phyloP scores from a whole-genome alignment of 2,797 vertebrate genomes.

The Oceanodroma leucorhoa region DNA sequence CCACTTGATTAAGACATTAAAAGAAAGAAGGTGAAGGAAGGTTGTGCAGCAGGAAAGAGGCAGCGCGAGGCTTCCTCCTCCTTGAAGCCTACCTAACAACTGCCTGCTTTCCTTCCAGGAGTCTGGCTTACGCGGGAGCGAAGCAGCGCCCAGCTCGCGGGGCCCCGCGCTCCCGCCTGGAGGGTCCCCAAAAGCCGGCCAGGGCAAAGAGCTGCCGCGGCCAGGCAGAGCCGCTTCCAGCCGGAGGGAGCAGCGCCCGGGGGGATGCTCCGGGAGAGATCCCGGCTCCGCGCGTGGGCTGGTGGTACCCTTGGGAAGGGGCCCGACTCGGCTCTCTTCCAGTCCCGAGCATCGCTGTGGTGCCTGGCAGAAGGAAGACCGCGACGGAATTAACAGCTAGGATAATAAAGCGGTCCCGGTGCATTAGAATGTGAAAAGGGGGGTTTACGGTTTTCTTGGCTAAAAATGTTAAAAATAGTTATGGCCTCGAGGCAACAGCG shows the following conservation, averaged over 20 bases:
- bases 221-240: neutral
- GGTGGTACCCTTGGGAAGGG: rapidly evolving
- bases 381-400: rapidly evolving
- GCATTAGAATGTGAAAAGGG: neutral
- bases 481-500: neutral
- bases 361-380: rapidly evolving
- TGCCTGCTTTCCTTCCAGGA: neutral
- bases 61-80: neutral
- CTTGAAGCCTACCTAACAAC: neutral
- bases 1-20: constrained; percentile 76
- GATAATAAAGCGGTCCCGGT: rapidly evolving
- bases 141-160: rapidly evolving
- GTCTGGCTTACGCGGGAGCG: rapidly evolving
- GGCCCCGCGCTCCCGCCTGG: rapidly evolving
- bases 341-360: rapidly evolving
- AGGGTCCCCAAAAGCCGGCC: rapidly evolving
- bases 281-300: rapidly evolving
- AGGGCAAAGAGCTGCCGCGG: neutral
- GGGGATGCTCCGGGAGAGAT: neutral
- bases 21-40: constrained; percentile 75
- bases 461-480: neutral
- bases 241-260: rapidly evolving
- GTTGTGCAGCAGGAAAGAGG: constrained; percentile 55
- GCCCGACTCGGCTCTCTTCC: neutral
- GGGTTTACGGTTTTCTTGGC: rapidly evolving